Evolutionary conservation across 2,888 invertebrate species (phyloP).

Genomic region (Acrobasis consociella): DNA sequence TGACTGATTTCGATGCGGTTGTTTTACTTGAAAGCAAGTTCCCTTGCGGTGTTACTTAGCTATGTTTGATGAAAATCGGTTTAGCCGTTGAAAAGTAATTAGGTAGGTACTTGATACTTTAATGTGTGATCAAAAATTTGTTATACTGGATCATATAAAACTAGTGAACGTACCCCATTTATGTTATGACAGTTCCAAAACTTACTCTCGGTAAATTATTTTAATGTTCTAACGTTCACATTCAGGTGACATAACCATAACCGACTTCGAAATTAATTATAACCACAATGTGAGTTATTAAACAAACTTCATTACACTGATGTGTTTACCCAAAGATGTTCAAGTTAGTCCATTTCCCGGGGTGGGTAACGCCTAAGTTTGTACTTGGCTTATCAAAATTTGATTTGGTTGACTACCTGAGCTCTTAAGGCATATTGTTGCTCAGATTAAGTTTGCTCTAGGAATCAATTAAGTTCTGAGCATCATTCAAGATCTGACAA

Average conservation of each 20-base stretch:
- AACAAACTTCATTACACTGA: constrained; percentile 52
- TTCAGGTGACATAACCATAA: constrained; percentile 18
- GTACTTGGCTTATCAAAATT: constrained; percentile 40
- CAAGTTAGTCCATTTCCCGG: constrained; percentile 44
- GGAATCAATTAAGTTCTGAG: neutral
- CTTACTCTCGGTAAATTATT: constrained; percentile 13
- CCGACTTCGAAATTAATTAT: constrained; percentile 22
- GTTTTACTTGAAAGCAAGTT: no score
- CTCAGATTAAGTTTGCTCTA: neutral
- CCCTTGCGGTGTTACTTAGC: no score
- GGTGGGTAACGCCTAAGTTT: constrained; percentile 45
- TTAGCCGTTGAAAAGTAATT: no score
- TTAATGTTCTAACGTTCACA: constrained; percentile 12
- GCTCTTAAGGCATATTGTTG: neutral
- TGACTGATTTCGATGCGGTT: no score
- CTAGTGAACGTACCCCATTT: neutral
- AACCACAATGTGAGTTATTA: constrained; percentile 35
- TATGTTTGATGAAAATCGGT: no score
- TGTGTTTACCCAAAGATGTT: constrained; percentile 48
- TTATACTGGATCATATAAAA: no score
- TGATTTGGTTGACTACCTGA: constrained; percentile 27
- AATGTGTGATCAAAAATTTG: no score
- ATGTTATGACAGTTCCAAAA: constrained; percentile 2
- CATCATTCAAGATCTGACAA: neutral
- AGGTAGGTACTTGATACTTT: no score